Evolutionary conservation across 2,113 vertebrate genomes (phyloP), one percentile per base, ranked within the genome.

Genomic region (Regulus satrapa): DNA sequence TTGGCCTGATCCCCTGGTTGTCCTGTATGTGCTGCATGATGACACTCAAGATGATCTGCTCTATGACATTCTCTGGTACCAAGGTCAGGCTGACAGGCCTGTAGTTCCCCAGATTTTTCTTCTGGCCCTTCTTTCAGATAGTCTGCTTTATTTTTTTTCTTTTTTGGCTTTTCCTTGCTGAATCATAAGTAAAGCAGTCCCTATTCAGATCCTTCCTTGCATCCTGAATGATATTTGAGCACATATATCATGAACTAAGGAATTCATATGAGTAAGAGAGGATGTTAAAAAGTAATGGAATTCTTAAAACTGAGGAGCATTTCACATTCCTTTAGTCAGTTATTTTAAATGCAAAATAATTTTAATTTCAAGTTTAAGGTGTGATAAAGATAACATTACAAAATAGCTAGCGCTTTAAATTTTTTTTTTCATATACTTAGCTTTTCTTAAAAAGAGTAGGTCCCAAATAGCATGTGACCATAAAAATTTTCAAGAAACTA

Each of bases 401-500:
- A 92, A 63, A 92, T n/a, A 77, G 61, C 71, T 73, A 74, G 24
- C 59, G 21, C 73, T 69, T 76, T 84, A 83, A 83, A 95, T 14
- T 12, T 41, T n/a, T 54, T 71, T 63, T 45, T 40, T 18, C 10
- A 34, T 75, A 64, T 88, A 61, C 29, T 67, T 75, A 91, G 18
- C 80, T 85, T 71, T 91, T 90, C n/a, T 94, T 87, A 74, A 76
- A 69, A 71, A 48, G n/a, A 89, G 32, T 92, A 95, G 76, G 38
- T 76, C 56, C 78, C 83, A 95, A 96, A 78, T 94, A 97, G 75
- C 76, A 89, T 14, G 2, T 86, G 81, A 81, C 62, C 66, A 86
- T 95, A 95, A 92, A 95, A 92, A 94, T 94, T 95, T 71, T 64
- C 52, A 92, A 80, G 77, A 96, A 96, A 96, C 89, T 84, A 64